Conservation (phyloP, 2,888 invertebrate species). For the Beris morrisii region DNA sequence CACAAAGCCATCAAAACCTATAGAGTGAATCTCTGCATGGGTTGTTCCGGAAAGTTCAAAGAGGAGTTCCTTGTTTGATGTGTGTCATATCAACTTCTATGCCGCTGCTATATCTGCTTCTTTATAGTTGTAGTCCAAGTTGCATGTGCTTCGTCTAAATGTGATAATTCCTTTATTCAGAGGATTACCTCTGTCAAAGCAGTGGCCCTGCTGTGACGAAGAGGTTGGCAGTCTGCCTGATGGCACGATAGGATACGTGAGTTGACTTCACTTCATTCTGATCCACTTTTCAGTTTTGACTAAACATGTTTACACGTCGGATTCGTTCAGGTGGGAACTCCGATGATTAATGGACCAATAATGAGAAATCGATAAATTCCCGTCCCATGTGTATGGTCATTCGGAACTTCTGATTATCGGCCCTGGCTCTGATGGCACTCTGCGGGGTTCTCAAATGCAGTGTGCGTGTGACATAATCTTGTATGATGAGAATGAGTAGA, state of each 20-base stretch:
- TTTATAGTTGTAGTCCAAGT: no score
- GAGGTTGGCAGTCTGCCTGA: not conserved
- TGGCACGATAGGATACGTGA: not conserved
- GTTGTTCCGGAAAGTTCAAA: not conserved
- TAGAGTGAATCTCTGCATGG: no score
- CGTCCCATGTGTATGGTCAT: slow-evolving; percentile 1
- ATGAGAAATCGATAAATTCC: slow-evolving; percentile 36
- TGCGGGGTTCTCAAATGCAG: not conserved
- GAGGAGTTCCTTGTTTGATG: slow-evolving; percentile 4
- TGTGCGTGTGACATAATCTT: not conserved
- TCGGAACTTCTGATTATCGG: not conserved
- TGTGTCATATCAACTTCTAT: slow-evolving; percentile 15
- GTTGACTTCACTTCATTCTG: slow-evolving; percentile 26
- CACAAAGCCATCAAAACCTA: no score
- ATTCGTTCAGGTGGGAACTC: slow-evolving; percentile 32
- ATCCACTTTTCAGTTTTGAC: slow-evolving; percentile 27
- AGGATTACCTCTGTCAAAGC: slow-evolving; percentile 30
- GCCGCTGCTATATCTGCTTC: no score
- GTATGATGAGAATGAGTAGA: not conserved
- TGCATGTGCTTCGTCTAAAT: slow-evolving; percentile 14
- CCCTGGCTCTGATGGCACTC: not conserved
- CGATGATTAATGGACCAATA: slow-evolving; percentile 36
- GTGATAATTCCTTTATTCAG: slow-evolving; percentile 31
- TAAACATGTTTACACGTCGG: slow-evolving; percentile 31
- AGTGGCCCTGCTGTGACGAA: slow-evolving; percentile 28